Percentiles rank a stretch among this genome's conserved stretches.
Evolutionary conservation across 2,113 vertebrate species (phyloP).

Genomic region (Tetrao urogallus): DNA sequence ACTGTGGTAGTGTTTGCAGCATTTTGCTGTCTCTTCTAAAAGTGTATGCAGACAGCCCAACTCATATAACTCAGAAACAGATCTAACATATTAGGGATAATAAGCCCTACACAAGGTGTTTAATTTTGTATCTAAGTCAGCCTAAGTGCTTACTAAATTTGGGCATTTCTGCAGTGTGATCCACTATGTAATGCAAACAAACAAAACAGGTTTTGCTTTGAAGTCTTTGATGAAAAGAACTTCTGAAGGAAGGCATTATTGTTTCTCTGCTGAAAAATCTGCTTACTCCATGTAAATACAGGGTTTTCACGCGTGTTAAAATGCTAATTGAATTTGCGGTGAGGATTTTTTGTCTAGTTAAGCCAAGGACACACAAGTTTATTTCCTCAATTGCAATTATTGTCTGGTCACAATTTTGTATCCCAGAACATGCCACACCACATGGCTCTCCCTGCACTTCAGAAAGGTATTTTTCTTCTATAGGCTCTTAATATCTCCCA

Average conservation of each 20-base stretch:
- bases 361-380: background rate
- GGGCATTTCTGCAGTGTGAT: background rate
- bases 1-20: background rate
- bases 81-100: background rate
- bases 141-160: background rate
- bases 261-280: background rate
- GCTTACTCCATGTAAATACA: background rate
- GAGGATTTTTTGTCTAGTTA: background rate
- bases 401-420: background rate
- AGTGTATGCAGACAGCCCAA: background rate
- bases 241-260: background rate
- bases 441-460: background rate
- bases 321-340: background rate
- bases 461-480: background rate
- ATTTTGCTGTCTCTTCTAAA: background rate
- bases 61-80: background rate
- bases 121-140: background rate
- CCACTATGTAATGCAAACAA: background rate
- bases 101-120: background rate
- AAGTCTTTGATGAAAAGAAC: conserved; percentile 38
- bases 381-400: background rate
- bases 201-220: conserved; percentile 17
- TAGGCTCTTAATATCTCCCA: background rate
- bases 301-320: background rate
- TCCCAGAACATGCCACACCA: background rate